These are phyloP conservation scores for Vidua chalybeata DNA, from an alignment of 2,113 vertebrate genomes.

Conservation along the genomic window DNA sequence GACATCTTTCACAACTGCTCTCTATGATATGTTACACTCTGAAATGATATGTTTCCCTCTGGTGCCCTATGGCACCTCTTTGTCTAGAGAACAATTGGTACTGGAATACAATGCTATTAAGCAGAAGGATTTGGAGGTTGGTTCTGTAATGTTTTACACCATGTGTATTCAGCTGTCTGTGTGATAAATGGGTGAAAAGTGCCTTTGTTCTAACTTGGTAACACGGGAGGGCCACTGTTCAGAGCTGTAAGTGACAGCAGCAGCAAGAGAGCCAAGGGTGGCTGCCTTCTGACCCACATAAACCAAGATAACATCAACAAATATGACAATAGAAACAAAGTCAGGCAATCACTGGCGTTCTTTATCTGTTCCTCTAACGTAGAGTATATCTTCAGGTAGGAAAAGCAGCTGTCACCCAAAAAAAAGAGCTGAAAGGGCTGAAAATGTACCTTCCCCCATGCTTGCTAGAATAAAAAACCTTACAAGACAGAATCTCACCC, in stretches of 20 bases:
- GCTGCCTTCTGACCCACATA: conserved; percentile 8
- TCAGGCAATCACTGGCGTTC: not conserved
- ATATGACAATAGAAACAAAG: not conserved
- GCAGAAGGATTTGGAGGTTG: not conserved
- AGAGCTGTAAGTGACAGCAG: conserved; percentile 1
- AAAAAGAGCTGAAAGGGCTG: not conserved
- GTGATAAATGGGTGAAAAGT: conserved; percentile 26
- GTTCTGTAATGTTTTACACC: not conserved
- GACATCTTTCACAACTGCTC: not conserved
- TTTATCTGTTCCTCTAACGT: not conserved
- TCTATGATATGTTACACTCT: not conserved
- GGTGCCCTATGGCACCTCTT: not conserved
- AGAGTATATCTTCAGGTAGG: not conserved
- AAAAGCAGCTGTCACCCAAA: not conserved
- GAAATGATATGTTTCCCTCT: not conserved
- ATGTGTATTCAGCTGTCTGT: conserved; percentile 33
- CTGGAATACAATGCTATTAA: conserved; percentile 1
- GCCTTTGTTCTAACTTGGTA: conserved; percentile 14
- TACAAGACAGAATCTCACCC: not conserved
- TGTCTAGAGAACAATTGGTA: not conserved
- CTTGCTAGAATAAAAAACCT: not conserved
- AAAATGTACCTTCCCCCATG: not conserved
- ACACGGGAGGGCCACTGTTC: not conserved
- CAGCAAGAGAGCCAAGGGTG: not conserved
- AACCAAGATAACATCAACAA: conserved; percentile 17